Evolutionary conservation across 2,888 invertebrate genomes (phyloP), one percentile per base, ranked within the genome.

Genomic region (Drosophila multiciliata): DNA sequence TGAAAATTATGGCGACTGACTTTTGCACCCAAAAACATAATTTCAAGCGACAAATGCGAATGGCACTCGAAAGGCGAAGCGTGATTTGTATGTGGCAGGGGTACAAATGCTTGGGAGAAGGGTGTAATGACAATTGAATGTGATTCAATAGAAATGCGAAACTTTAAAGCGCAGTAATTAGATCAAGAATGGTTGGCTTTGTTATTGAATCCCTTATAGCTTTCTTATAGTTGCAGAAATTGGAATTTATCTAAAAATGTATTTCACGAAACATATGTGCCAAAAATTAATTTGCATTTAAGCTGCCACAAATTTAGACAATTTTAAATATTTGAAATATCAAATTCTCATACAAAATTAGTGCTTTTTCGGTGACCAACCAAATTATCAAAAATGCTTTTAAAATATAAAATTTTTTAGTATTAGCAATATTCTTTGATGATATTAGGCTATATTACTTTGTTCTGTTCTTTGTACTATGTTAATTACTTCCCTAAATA

Each of bases 1-100:
- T 71, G 70, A 71, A 82, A 85, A 86, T 85, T 85, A 87, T 87
- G 82, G 88, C 80, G 58, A 58, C 71, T 77, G 82, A 77, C 83
- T 81, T 80, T 78, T 82, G 85, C 75, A 77, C 78, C 66, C 73
- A 66, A 68, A 75, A 69, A 32, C 69, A 83, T 78, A 76, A 82
- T 80, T 84, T 80, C 72, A 58, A 54, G 66, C 66, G 84, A 87
- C 87, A 55, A 87, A 70, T 71, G 69, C 55, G 69, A 75, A 63
- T 65, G 66, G 52, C 61, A 62, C 49, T 38, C 49, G 57, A 26
- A 1, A 1, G 12, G 50, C 42, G 42, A 45, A 45, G 12, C 42
- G 1, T 12, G 42, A 42, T 20, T 12, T 42, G 48, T 9, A 11
- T 8, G 8, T 26, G 0, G 4, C 17, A 8, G 23, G 4, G 15